phyloP scores from a whole-genome alignment of 2,113 vertebrate genomes.

The Telmatochromis sp. region DNA sequence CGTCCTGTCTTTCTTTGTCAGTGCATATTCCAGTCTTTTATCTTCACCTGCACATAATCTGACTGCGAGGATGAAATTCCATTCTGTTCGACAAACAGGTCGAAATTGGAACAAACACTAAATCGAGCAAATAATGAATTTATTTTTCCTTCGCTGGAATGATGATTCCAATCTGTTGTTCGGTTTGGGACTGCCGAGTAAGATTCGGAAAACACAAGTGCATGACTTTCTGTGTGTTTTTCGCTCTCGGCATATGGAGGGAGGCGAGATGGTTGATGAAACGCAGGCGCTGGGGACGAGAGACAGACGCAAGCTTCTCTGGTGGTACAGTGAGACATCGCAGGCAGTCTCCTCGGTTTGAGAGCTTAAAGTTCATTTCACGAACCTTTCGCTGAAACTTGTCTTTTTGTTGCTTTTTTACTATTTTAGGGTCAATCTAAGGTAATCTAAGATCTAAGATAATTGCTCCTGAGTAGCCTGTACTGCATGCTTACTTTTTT shows the following conservation, averaged over 20 bases:
- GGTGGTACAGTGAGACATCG: neutral
- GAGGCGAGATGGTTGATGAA: conserved; percentile 1
- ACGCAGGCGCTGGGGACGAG: neutral
- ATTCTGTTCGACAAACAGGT: conserved; percentile 38
- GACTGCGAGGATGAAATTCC: neutral
- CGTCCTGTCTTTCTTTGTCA: neutral
- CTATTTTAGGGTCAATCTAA: conserved; percentile 4
- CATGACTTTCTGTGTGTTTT: neutral
- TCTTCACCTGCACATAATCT: conserved; percentile 3
- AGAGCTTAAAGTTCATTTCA: neutral
- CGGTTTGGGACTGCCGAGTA: neutral
- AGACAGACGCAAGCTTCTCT: neutral
- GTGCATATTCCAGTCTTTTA: neutral
- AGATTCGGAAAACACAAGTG: neutral
- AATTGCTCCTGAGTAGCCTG: neutral
- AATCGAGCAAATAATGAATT: conserved; percentile 7
- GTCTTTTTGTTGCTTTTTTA: neutral
- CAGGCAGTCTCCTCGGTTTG: neutral
- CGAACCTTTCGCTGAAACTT: neutral
- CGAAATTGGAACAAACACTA: conserved; percentile 4
- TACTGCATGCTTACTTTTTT: neutral
- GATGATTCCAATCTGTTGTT: conserved; percentile 3
- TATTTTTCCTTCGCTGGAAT: neutral
- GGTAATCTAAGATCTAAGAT: neutral
- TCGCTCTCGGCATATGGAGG: neutral